These are phyloP conservation scores for Drosophila pseudoobscura DNA, from an alignment of 1,140 invertebrate species.

Conservation along the genomic window DNA sequence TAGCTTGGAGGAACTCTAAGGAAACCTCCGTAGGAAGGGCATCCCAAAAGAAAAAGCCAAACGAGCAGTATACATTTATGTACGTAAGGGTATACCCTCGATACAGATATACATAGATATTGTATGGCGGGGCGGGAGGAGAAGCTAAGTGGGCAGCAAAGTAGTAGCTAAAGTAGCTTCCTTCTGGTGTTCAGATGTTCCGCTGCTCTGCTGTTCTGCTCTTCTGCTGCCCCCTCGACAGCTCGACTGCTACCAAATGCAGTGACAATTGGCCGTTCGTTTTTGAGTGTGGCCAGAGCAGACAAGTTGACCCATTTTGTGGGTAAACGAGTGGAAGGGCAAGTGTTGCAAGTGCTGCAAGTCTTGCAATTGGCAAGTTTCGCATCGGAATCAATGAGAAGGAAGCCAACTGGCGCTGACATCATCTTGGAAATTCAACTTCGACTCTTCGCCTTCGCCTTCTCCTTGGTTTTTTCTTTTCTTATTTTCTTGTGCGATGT, in stretches of 20 bases:
- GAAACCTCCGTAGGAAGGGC: no score
- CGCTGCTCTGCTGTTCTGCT: background rate
- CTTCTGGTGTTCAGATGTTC: conserved; percentile 1
- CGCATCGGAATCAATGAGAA: conserved; percentile 41
- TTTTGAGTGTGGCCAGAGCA: conserved; percentile 38
- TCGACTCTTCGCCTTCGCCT: no score
- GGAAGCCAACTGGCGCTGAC: conserved; percentile 40
- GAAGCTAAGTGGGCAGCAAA: conserved; percentile 15
- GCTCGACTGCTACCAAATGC: conserved; percentile 26
- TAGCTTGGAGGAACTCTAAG: no score
- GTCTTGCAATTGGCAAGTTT: conserved; percentile 43
- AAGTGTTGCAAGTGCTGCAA: conserved; percentile 20
- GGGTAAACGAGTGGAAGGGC: conserved; percentile 1
- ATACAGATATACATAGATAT: background rate
- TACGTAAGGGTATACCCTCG: conserved; percentile 5
- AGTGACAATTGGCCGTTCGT: conserved; percentile 67
- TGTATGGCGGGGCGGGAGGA: no score
- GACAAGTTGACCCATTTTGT: conserved; percentile 75
- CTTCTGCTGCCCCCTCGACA: background rate
- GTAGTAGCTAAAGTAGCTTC: conserved; percentile 18
- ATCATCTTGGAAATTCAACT: conserved; percentile 1
- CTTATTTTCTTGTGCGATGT: no score
- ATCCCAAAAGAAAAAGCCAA: conserved; percentile 16
- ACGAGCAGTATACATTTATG: conserved; percentile 3
- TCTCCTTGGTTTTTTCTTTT: no score